Base-by-base conservation (phyloP, 2,888 invertebrate species). In the Hemicrepidius hirtus region DNA sequence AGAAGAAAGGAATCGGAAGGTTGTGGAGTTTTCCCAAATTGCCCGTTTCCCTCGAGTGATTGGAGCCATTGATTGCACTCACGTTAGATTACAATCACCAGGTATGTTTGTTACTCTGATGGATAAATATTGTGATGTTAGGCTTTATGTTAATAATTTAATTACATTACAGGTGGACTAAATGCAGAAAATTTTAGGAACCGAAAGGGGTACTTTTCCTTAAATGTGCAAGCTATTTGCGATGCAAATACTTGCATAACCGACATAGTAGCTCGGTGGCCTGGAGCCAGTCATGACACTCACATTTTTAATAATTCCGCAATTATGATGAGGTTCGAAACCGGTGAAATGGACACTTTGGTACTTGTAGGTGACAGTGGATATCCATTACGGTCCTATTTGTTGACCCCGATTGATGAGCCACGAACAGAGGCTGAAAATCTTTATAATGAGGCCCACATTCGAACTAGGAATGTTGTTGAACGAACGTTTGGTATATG, bases 291-390 rank as follows among this genome's bases (percentile, higher is more conserved):
- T 3, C 80, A 82, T 68, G 82, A 84, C 67, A 63, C 64, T n/a
- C 80, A 77, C 7, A 81, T 83, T 21, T 83, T 84, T 69, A 79
- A 80, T 57, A 79, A 81, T 75, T 80, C 76, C 3, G 59, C 57
- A 16, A 64, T 81, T 32, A 76, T 71, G 24, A 75, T 75, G n/a
- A 18, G 21, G 10, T 74, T 74, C 69, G 76, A 77, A 69, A 65
- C 41, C 21, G 71, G 73, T 41, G 68, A 65, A 55, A 71, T 73
- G 49, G 59, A 35, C 12, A 68, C 77, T 40, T 12, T 46, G 9
- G 21, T 76, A 35, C 50, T 77, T 37, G 16, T 76, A n/a, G 80
- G 80, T 12, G 80, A 81, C 62, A 77, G 78, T 77, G 79, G 79
- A 13, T 80, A 80, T n/a, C n/a, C n/a, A n/a, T n/a, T n/a, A n/a